These are phyloP conservation scores for Lomographa bimaculata DNA, from an alignment of 2,888 invertebrate genomes.

Conservation along the genomic window DNA sequence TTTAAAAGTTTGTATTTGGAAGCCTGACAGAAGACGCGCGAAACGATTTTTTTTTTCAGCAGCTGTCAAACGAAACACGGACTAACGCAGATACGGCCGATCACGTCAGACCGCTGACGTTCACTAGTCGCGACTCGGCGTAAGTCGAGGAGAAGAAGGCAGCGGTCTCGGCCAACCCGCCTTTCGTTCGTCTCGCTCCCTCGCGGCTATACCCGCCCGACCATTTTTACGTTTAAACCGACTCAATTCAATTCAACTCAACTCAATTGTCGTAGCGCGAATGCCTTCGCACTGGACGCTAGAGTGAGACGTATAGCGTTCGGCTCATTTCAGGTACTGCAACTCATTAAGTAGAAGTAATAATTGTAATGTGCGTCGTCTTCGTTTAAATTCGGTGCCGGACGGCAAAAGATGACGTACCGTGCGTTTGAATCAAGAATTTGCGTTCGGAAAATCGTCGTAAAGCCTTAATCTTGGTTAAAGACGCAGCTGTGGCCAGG, in stretches of 20 bases:
- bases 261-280: slow-evolving; percentile 82
- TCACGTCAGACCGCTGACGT: slow-evolving; percentile 79
- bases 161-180: slow-evolving; percentile 80
- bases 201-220: slow-evolving; percentile 76
- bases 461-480: slow-evolving; percentile 79
- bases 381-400: slow-evolving; percentile 32
- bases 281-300: slow-evolving; percentile 79
- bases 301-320: slow-evolving; percentile 77
- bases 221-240: slow-evolving; percentile 82
- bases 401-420: slow-evolving; percentile 46
- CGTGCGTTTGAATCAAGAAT: slow-evolving; percentile 64
- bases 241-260: slow-evolving; percentile 84
- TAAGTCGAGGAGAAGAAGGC: slow-evolving; percentile 82
- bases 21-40: slow-evolving; percentile 68
- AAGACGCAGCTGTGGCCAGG: slow-evolving; percentile 70
- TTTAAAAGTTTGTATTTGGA: slow-evolving; percentile 64
- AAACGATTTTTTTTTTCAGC: slow-evolving; percentile 67
- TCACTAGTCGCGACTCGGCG: slow-evolving; percentile 78
- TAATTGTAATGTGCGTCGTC: slow-evolving; percentile 27
- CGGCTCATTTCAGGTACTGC: slow-evolving; percentile 52
- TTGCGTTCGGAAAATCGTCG: slow-evolving; percentile 67
- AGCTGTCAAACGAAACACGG: slow-evolving; percentile 63
- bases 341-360: slow-evolving; percentile 44
- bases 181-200: slow-evolving; percentile 81
- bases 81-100: slow-evolving; percentile 64